Conservation (phyloP, 1,140 invertebrate genomes). For the Philaenus spumarius region DNA sequence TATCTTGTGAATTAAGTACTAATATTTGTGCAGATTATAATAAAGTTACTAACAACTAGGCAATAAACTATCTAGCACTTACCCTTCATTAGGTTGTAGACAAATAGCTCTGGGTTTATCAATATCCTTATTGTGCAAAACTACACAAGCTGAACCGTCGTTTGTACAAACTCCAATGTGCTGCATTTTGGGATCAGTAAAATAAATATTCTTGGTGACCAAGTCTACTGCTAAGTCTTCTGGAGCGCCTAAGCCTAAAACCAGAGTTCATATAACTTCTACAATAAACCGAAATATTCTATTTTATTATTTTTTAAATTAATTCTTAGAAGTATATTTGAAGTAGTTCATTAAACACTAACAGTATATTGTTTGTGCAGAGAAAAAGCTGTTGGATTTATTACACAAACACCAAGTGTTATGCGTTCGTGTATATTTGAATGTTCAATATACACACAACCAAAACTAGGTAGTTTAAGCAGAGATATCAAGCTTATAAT, state of each 20-base stretch:
- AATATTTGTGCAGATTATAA: no score
- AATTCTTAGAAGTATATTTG: no score
- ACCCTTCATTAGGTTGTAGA: slow-evolving; percentile 54
- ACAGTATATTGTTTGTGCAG: no score
- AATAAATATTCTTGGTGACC: slow-evolving; percentile 72
- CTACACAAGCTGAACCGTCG: slow-evolving; percentile 52
- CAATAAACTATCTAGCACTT: slow-evolving; percentile 17
- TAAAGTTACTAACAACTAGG: no score
- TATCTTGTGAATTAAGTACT: no score
- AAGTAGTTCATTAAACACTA: no score
- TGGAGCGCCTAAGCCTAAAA: slow-evolving; percentile 57
- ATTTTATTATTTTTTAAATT: not conserved
- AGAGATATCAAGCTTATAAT: no score
- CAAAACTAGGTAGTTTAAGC: no score
- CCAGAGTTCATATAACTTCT: not conserved
- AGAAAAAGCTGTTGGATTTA: no score
- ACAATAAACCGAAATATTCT: not conserved
- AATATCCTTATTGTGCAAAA: slow-evolving; percentile 48
- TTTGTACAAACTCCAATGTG: slow-evolving; percentile 66
- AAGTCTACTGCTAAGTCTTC: slow-evolving; percentile 77
- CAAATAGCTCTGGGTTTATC: slow-evolving; percentile 56
- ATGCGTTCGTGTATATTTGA: no score
- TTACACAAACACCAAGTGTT: no score
- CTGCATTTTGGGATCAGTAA: slow-evolving; percentile 63
- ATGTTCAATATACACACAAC: no score